phyloP scores from a whole-genome alignment of 2,113 vertebrate genomes.

The Bos javanicus region DNA sequence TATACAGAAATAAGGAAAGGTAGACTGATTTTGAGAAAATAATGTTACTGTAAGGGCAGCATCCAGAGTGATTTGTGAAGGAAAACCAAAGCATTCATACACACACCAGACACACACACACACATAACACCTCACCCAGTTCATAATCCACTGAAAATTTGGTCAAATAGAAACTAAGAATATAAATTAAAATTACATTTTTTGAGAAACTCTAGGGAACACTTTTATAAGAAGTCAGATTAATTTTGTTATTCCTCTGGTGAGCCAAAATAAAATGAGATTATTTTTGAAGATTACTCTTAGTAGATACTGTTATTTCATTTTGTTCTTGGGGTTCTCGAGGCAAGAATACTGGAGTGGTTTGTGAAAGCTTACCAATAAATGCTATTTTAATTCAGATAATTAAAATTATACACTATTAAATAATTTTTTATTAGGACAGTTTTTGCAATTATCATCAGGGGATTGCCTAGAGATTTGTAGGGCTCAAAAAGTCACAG shows the following conservation, averaged over 20 bases:
- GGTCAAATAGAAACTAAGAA: neutral
- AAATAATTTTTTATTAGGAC: neutral
- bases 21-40: neutral
- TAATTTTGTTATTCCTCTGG: neutral
- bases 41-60: neutral
- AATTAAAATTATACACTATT: neutral
- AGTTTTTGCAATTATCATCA: neutral
- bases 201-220: neutral
- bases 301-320: neutral
- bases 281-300: neutral
- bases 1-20: neutral
- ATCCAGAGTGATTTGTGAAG: neutral
- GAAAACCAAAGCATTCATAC: neutral
- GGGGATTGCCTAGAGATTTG: neutral
- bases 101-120: neutral
- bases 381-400: neutral
- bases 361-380: neutral
- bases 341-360: neutral
- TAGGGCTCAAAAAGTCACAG: neutral
- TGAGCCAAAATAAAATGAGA: neutral
- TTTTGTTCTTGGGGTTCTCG: neutral
- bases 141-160: neutral
- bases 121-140: neutral
- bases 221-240: neutral
- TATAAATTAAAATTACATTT: neutral